A percentile compares a stretch with the other conserved stretches of the same genome.
These are phyloP conservation scores for Trichoplax adhaerens DNA, from an alignment of 37 sponge, comb jelly and placozoan genomes.

Conservation along the genomic window DNA sequence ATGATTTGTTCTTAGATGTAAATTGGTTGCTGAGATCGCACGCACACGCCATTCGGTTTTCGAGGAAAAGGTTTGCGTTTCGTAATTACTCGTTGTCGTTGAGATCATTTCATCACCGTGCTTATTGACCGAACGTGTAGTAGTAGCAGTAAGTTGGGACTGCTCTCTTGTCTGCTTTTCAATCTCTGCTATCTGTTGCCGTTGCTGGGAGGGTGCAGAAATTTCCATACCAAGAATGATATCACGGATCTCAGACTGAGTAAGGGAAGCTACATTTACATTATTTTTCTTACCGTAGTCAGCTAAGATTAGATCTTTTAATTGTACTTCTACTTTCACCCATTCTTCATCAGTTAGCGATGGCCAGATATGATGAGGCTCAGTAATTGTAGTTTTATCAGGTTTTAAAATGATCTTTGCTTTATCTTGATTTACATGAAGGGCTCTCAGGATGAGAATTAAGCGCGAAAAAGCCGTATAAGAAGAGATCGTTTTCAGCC, in stretches of 20 bases:
- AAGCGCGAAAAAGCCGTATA: conserved; percentile 94
- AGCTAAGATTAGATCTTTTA: conserved; percentile 95
- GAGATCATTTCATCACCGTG: conserved; percentile 98
- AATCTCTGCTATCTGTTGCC: conserved; percentile 99
- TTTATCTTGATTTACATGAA: conserved; percentile 93
- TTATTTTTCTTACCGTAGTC: conserved; percentile 99
- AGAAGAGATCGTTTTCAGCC: conserved; percentile 98
- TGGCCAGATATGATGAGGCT: conserved; percentile 98
- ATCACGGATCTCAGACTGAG: conserved; percentile 96
- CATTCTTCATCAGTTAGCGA: conserved; percentile 89
- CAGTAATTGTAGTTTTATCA: conserved; percentile 97
- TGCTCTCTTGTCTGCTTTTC: conserved; percentile 99
- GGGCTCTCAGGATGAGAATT: conserved; percentile 94
- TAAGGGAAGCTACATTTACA: conserved; percentile 94
- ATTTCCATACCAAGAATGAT: conserved; percentile 99
- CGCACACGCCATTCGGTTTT: conserved; percentile 97
- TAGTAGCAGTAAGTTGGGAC: conserved; percentile 95
- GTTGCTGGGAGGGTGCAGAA: conserved; percentile 92
- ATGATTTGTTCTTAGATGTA: conserved; percentile 96
- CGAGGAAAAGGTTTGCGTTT: conserved; percentile 87
- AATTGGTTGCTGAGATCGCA: conserved; percentile 98
- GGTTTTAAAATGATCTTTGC: conserved; percentile 98
- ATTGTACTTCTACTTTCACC: conserved; percentile 81
- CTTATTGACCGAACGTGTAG: conserved; percentile 85
- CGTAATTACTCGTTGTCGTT: conserved; percentile 94